Base-by-base conservation (phyloP, 2,113 vertebrate species). In the Bufo bufo region DNA sequence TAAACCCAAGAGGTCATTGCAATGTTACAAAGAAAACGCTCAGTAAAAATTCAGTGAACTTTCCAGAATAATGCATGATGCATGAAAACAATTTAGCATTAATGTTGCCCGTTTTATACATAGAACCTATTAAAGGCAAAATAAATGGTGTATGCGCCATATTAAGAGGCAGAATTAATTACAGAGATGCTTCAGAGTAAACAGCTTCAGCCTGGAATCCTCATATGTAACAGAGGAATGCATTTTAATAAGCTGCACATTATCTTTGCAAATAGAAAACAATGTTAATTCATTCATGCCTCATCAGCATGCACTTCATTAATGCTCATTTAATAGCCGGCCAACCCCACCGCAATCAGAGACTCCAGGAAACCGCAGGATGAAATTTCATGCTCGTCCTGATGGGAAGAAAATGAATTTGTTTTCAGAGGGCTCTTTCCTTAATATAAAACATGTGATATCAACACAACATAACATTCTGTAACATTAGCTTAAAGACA, bases 261-360 rank as follows among this genome's bases (percentile, higher is more conserved):
- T 78, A 82, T 82, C 54, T 82, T 13, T 75, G 86, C 79, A 82
- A 59, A 87, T 82, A 75, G 78, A 87, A 82, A 59, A 74, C 79
- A 87, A 82, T 87, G 79, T 82, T 87, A 87, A 87, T 87, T 75
- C 54, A 87, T 87, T 87, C 69, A 74, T 82, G 69, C 5, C 79
- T 87, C 74, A 86, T 86, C 66, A 74, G 69, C 43, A 52, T 50
- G 45, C 66, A 61, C 45, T 82, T 82, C 79, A 87, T 87, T 87
- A 75, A 82, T 75, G 69, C 79, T 82, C 79, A 87, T 74, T 63
- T 87, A 87, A 87, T 75, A 82, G 86, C 86, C 79, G 79, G 54
- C 79, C 86, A 77, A 63, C 56, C 56, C 77, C 69, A 54, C 61
- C 59, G 50, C 85, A 86, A 79, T 69, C 77, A 19, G 4, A 79